A percentile compares a stretch with the other conserved stretches of the same genome.
phyloP scores from a whole-genome alignment of 2,888 invertebrate species.

The Drosophila colorata region DNA sequence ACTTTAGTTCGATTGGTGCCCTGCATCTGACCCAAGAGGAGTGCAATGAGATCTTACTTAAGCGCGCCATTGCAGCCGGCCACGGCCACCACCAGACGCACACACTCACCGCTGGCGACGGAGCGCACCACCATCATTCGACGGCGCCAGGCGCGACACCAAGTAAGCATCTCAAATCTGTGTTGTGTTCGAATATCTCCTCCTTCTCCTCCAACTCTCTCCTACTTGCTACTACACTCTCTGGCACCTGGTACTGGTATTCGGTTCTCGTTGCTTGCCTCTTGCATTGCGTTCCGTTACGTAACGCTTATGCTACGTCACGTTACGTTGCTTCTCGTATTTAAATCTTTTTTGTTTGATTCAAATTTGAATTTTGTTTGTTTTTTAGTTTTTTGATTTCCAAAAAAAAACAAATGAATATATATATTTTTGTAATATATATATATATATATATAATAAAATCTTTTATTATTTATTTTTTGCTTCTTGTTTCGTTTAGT shows the following conservation, averaged over 20 bases:
- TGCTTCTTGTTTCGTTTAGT: slow-evolving; percentile 16
- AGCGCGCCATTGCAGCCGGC: slow-evolving; percentile 89
- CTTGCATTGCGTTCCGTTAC: slow-evolving; percentile 26
- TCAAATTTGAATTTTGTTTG: slow-evolving; percentile 20
- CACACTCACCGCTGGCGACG: slow-evolving; percentile 84
- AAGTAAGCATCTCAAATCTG: slow-evolving; percentile 84
- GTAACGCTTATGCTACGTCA: slow-evolving; percentile 16
- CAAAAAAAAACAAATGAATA: slow-evolving; percentile 5
- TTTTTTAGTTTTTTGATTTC: slow-evolving; percentile 17
- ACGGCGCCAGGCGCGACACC: slow-evolving; percentile 79
- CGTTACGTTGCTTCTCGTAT: slow-evolving; percentile 25
- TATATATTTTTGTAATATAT: slow-evolving; percentile 16
- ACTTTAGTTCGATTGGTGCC: slow-evolving; percentile 90
- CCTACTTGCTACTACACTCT: slow-evolving; percentile 40
- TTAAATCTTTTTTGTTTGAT: slow-evolving; percentile 13
- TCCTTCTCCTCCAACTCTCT: slow-evolving; percentile 40
- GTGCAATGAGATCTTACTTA: slow-evolving; percentile 92
- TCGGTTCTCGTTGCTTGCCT: slow-evolving; percentile 42
- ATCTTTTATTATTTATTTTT: slow-evolving; percentile 21
- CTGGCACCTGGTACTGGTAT: slow-evolving; percentile 52
- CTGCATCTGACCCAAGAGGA: slow-evolving; percentile 91
- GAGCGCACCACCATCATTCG: slow-evolving; percentile 73
- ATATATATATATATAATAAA: slow-evolving; percentile 21
- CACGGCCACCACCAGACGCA: slow-evolving; percentile 87
- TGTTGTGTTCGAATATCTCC: slow-evolving; percentile 64